Evolutionary conservation across 2,797 vertebrate genomes (phyloP).

Genomic region (Diplodus puntazzo): DNA sequence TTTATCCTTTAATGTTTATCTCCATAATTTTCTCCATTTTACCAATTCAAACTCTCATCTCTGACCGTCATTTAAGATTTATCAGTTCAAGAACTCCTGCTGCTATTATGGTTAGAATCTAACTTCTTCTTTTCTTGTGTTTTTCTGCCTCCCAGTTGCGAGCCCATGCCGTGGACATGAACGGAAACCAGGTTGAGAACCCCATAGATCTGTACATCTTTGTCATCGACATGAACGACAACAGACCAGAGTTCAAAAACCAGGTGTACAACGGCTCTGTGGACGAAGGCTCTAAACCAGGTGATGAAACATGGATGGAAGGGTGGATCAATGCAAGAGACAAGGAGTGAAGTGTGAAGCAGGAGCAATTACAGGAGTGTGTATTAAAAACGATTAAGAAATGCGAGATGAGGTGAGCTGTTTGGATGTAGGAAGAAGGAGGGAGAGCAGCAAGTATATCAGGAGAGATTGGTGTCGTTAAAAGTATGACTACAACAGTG

Average conservation of each 20-base stretch:
- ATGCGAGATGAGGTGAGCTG: neutral
- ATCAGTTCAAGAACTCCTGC: conserved; percentile 9
- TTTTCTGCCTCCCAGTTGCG: conserved; percentile 85
- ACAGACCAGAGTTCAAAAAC: conserved; percentile 93
- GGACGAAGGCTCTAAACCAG: conserved; percentile 95
- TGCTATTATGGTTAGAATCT: neutral
- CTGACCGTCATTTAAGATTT: neutral
- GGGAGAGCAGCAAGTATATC: conserved; percentile 9
- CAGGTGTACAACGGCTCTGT: conserved; percentile 96
- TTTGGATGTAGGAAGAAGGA: conserved; percentile 3
- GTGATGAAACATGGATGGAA: conserved; percentile 66
- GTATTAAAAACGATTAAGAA: conserved; percentile 13
- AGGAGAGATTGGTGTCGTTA: conserved; percentile 39
- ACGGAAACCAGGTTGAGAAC: conserved; percentile 97
- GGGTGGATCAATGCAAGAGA: neutral
- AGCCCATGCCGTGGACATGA: conserved; percentile 97
- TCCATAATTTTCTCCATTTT: conserved; percentile 2
- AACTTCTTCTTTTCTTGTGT: neutral
- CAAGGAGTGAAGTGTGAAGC: neutral
- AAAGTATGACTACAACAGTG: conserved; percentile 43
- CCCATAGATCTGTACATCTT: conserved; percentile 98
- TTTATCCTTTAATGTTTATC: conserved; percentile 8
- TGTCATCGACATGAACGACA: conserved; percentile 97
- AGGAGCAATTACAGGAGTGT: neutral
- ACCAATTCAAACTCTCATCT: neutral